phyloP scores from a whole-genome alignment of 2,888 invertebrate genomes.

The Chalcosyrphus nemorum region DNA sequence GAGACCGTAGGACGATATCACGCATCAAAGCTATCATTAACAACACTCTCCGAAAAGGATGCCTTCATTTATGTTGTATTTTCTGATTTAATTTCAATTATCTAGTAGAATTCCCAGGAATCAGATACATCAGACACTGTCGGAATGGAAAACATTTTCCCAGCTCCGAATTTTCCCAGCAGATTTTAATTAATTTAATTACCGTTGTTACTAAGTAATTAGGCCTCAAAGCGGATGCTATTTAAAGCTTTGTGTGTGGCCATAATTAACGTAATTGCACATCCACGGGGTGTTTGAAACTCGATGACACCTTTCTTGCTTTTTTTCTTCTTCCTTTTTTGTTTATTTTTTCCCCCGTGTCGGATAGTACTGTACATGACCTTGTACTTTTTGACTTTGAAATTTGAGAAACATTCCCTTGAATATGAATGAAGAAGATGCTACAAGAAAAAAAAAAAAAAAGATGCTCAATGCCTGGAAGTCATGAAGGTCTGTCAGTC shows the following conservation, averaged over 20 bases:
- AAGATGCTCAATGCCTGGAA: background rate
- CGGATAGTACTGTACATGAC: too few relatives aligned
- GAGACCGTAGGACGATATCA: background rate
- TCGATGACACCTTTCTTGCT: background rate
- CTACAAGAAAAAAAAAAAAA: too few relatives aligned
- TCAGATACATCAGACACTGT: constrained; percentile 7
- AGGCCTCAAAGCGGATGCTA: background rate
- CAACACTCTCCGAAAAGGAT: background rate
- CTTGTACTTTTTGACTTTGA: background rate
- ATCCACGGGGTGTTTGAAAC: background rate
- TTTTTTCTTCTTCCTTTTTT: background rate
- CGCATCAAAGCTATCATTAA: background rate
- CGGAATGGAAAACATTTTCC: background rate
- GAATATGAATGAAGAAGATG: background rate
- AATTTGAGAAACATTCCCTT: background rate
- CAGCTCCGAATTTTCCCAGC: background rate
- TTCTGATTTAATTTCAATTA: constrained; percentile 26
- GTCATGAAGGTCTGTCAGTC: too few relatives aligned
- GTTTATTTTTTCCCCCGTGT: background rate
- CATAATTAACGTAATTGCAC: constrained; percentile 16
- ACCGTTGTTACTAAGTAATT: constrained; percentile 16
- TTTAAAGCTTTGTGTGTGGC: constrained; percentile 3
- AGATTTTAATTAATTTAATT: constrained; percentile 29
- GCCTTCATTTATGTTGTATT: background rate
- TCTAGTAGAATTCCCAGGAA: background rate